phyloP scores from a whole-genome alignment of 1,140 invertebrate genomes.

The Sycophila sp. region DNA sequence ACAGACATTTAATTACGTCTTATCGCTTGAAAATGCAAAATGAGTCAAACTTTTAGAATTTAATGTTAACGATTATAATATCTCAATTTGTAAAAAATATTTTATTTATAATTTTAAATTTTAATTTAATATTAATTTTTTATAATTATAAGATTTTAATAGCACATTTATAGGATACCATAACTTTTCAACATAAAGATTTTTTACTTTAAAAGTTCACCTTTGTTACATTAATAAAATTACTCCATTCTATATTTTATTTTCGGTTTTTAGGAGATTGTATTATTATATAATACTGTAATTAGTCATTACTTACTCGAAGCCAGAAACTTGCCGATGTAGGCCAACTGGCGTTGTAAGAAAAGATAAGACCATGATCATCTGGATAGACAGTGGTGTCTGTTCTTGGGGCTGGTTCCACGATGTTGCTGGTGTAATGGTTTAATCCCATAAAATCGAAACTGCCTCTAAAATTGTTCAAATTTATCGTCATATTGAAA shows the following conservation, averaged over 20 bases:
- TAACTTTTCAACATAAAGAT: no score
- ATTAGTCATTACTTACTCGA: slow-evolving; percentile 45
- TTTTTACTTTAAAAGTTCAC: no score
- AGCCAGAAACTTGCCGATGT: slow-evolving; percentile 51
- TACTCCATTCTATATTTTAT: no score
- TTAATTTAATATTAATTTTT: neutral
- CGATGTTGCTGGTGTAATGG: slow-evolving; percentile 66
- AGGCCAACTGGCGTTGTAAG: slow-evolving; percentile 51
- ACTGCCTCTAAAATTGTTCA: slow-evolving; percentile 52
- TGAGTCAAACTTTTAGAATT: no score
- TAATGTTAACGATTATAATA: no score
- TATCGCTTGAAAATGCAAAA: no score
- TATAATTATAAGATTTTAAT: neutral
- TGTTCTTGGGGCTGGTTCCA: slow-evolving; percentile 47
- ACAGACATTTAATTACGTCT: no score
- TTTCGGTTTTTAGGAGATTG: no score
- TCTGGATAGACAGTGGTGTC: slow-evolving; percentile 39
- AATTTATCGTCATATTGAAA: neutral
- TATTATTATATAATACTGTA: no score
- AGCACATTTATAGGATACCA: neutral
- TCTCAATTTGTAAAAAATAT: no score
- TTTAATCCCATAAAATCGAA: slow-evolving; percentile 70
- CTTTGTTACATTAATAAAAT: no score
- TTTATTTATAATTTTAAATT: neutral
- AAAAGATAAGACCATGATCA: slow-evolving; percentile 47